Base-by-base conservation (phyloP, 1,140 invertebrate genomes). In the Plutomurus gul region DNA sequence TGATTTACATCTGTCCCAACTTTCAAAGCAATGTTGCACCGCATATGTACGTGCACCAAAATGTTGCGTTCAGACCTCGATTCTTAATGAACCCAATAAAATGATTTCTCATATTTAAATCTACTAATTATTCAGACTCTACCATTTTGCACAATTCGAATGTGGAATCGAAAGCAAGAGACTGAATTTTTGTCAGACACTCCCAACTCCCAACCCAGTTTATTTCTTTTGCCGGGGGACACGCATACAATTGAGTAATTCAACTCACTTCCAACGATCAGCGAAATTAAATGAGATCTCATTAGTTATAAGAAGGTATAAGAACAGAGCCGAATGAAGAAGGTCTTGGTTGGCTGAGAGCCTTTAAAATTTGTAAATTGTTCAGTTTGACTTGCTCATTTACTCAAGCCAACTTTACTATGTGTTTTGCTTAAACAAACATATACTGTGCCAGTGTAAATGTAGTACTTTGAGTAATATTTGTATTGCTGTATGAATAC, bases 381-480 rank as follows among this genome's bases (percentile, higher is more conserved):
- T 65, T 65, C 56, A 30, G 56, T 30, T 65, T 65, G 56, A 65
- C 56, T 65, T 65, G 56, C 18, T 65, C 56, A n/a, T 27, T 65
- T 65, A 65, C 27, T 65, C 56, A 65, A 65, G 56, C 8, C 30
- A n/a, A 65, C 27, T 30, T 27, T n/a, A 36, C 27, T 33, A 13
- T 36, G 22, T 65, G 30, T 30, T 65, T 65, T 65, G 56, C 56
- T 65, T 3, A 13, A 13, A 36, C 30, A 60, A 30, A 60, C 27
- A 60, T 1, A 60, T 11, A 60, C 49, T 27, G 3, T 25, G n/a
- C 6, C 5, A 25, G 49, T 56, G 22, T 20, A 11, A 0, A 11
- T 25, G 7, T 56, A 13, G 4, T 25, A 16, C 7, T 56, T 11
- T 20, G 22, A 25, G 30, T 30, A 65, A 36, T n/a, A 65, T 11